Percentiles rank a stretch among this genome's conserved stretches.
These are phyloP conservation scores for Chloromyia formosa DNA, from an alignment of 2,888 invertebrate genomes.

Conservation along the genomic window DNA sequence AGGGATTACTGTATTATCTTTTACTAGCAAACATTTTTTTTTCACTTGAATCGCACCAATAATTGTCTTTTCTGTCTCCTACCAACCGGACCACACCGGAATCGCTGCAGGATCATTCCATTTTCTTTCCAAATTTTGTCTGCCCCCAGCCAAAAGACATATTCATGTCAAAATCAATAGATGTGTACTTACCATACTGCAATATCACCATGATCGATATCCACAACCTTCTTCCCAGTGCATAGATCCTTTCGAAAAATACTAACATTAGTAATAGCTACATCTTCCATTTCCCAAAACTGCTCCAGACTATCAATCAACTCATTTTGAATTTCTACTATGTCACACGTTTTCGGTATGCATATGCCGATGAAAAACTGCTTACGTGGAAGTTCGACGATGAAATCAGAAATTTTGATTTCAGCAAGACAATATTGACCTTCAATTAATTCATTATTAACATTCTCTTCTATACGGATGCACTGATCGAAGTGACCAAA, in stretches of 20 bases:
- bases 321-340: conserved; percentile 53
- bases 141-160: no score
- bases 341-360: conserved; percentile 59
- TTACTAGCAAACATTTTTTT: no score
- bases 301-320: conserved; percentile 54
- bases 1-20: no score
- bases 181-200: conserved; percentile 59
- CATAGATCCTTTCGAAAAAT: conserved; percentile 55
- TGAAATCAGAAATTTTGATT: conserved; percentile 51
- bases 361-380: conserved; percentile 58
- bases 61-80: no score
- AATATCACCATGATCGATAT: conserved; percentile 58
- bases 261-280: conserved; percentile 42
- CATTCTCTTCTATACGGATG: conserved; percentile 43
- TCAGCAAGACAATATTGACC: conserved; percentile 64
- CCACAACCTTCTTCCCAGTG: conserved; percentile 55
- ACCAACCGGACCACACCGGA: no score
- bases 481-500: conserved; percentile 48
- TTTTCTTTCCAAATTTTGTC: no score
- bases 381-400: conserved; percentile 52
- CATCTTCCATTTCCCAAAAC: conserved; percentile 45
- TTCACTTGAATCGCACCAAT: no score
- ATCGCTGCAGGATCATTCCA: no score
- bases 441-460: conserved; percentile 54
- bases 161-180: not conserved